Evolutionary conservation across 2,888 invertebrate species (phyloP), one percentile per base, ranked within the genome.

Genomic region (Sinelater perroti): DNA sequence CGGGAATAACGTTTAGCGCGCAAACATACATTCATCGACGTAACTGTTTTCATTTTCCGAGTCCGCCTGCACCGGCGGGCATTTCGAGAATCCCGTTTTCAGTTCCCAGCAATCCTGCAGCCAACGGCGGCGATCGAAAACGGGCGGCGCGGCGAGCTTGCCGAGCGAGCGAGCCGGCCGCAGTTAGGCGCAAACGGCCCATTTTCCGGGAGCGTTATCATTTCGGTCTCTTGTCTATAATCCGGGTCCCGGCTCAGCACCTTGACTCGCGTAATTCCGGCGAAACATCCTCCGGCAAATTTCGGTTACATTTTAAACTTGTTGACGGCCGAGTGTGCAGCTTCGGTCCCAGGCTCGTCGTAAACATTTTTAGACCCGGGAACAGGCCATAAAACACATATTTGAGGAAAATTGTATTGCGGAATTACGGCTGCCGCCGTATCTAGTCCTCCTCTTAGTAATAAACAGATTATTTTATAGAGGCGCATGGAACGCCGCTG

Each of bases 401-500:
- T 58, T 57, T 58, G 58, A 49, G 44, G 54, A 58, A 58, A 58
- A 58, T 58, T 58, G 58, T 47, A 54, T 52, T 54, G 42, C 54
- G 11, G 47, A 58, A 58, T 58, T 58, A 54, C 52, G 52, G 42
- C 40, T 33, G 50, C 31, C 28, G 33, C 46, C 52, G 24, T 57
- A 57, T 52, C 52, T 52, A 47, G 46, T 51, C 46, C 26, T 26
- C 20, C 18, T 26, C 47, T 20, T 18, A 33, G 57, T 52, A 57
- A 57, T 57, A 57, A 57, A 57, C 57, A 57, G 52, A 57, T 57
- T 53, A 57, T 57, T 57, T 57, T 57, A 57, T 52, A 46, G 57
- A 42, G 36, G 38, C 36, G 40, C 46, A 33, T 46, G 42, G 42
- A 57, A 56, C 45, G 45, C 46, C 42, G 54, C 18, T 53, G 40